These are phyloP conservation scores for Caenorhabditis sp. DNA, from an alignment of 2,888 invertebrate genomes.

Conservation along the genomic window DNA sequence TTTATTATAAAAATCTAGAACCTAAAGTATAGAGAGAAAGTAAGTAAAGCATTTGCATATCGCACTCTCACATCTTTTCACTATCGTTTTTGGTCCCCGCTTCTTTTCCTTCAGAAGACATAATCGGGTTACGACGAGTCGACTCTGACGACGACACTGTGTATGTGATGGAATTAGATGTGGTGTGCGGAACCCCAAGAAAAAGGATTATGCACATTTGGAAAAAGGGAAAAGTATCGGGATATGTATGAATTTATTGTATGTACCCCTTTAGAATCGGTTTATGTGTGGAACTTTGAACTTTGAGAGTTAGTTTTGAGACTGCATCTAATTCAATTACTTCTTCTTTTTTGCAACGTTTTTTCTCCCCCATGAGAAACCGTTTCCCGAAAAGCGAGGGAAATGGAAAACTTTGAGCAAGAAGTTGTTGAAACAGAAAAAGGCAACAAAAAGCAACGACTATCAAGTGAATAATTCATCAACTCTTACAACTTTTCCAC, in stretches of 20 bases:
- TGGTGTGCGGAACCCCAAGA: constrained; percentile 36
- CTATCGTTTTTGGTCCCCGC: constrained; percentile 37
- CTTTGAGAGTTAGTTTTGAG: constrained; percentile 1
- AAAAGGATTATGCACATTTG: constrained; percentile 55
- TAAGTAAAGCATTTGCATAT: constrained; percentile 58
- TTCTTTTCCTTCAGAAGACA: constrained; percentile 45
- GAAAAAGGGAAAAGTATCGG: constrained; percentile 6
- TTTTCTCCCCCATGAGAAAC: constrained; percentile 18
- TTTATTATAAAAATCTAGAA: constrained; percentile 34
- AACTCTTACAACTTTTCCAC: constrained; percentile 54
- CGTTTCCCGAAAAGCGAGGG: background rate
- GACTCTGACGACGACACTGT: constrained; percentile 49
- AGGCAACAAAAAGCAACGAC: constrained; percentile 36
- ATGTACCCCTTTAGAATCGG: background rate
- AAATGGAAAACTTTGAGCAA: constrained; percentile 10
- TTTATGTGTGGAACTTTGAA: constrained; percentile 12
- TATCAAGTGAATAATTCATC: constrained; percentile 62
- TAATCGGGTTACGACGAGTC: constrained; percentile 60
- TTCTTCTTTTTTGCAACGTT: background rate
- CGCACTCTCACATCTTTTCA: constrained; percentile 51
- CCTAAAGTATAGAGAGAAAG: constrained; percentile 13
- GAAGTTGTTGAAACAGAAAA: constrained; percentile 4
- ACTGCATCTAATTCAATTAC: constrained; percentile 42
- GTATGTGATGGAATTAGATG: constrained; percentile 59
- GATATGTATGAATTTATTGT: constrained; percentile 1